phyloP scores from a whole-genome alignment of 1,140 invertebrate species.

The Drosophila melanogaster region Release_6_plus_ISO1_MT NC_004354.4:2150001-2150500 shows the following conservation, averaged over 20 bases:
- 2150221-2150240: constrained; percentile 15
- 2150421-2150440: constrained; percentile 58
- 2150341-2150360: constrained; percentile 39
- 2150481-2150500: constrained; percentile 80
- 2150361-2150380: constrained; percentile 54
- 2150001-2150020: constrained; percentile 78
- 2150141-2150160: constrained; percentile 40
- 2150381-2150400: constrained; percentile 57
- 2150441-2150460: constrained; percentile 48
- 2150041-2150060: constrained; percentile 19
- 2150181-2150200: constrained; percentile 68
- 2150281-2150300: constrained; percentile 1
- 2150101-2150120: constrained; percentile 59
- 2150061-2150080: constrained; percentile 65
- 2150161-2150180: constrained; percentile 57
- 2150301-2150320: constrained; percentile 18
- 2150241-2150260: constrained; percentile 19
- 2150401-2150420: constrained; percentile 75
- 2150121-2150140: constrained; percentile 40
- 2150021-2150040: constrained; percentile 77
- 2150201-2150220: constrained; percentile 57
- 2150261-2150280: constrained; percentile 35
- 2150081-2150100: constrained; percentile 75
- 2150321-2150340: constrained; percentile 23
- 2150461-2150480: constrained; percentile 80